Percentiles rank a stretch among this genome's conserved stretches.
phyloP scores from a whole-genome alignment of 2,113 vertebrate species.

The Epinephelus fuscoguttatus region DNA sequence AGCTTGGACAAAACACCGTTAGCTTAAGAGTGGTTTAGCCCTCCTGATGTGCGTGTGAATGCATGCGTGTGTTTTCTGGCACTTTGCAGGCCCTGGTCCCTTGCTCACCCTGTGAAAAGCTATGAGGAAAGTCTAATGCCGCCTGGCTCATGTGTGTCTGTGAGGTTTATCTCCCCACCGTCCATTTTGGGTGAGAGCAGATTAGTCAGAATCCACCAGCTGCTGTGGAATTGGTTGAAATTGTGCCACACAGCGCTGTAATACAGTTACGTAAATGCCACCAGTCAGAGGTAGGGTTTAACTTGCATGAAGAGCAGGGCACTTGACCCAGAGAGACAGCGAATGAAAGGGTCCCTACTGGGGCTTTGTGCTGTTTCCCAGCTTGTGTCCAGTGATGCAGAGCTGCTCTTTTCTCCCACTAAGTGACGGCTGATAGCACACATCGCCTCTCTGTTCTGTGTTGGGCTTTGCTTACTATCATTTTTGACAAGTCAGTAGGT shows the following conservation, averaged over 20 bases:
- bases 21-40: constrained; percentile 26
- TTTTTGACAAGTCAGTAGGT: constrained; percentile 24
- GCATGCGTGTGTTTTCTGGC: constrained; percentile 29
- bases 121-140: constrained; percentile 41
- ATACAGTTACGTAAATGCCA: constrained; percentile 76
- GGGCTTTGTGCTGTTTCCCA: constrained; percentile 26
- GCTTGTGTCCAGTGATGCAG: constrained; percentile 18
- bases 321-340: constrained; percentile 68
- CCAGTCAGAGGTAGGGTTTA: constrained; percentile 59
- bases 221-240: constrained; percentile 80
- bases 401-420: constrained; percentile 21
- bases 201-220: constrained; percentile 81
- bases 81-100: constrained; percentile 27
- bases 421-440: constrained; percentile 5
- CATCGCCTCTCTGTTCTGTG: neutral
- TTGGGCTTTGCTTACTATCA: neutral
- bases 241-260: constrained; percentile 70
- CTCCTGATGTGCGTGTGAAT: constrained; percentile 8
- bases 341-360: constrained; percentile 7
- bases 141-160: constrained; percentile 41
- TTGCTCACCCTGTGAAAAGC: constrained; percentile 31
- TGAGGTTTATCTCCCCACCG: constrained; percentile 65
- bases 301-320: constrained; percentile 62
- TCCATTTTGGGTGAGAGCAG: constrained; percentile 72
- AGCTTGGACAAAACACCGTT: constrained; percentile 15